Base-by-base conservation (phyloP, 92 coral and sea anemone species). In the Palythoa grandiflora region DNA sequence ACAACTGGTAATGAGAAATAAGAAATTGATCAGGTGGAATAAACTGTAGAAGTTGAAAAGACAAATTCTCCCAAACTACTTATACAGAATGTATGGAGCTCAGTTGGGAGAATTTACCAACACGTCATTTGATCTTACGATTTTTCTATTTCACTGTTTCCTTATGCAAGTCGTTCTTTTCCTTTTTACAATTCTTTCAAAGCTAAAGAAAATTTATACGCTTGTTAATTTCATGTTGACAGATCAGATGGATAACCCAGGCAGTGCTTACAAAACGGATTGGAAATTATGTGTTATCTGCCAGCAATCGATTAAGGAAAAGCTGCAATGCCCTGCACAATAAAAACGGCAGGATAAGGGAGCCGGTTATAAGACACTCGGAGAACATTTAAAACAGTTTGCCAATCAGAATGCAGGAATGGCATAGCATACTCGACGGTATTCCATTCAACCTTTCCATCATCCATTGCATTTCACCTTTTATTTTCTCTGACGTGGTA, bases 311-410 rank as follows among this genome's bases (percentile, higher is more conserved):
- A 83, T 68, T 57, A 83, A 36, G 80, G 87, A 70, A 70, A 70
- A 70, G 37, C 81, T 76, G 47, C 11, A 65, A 80, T 80, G 85
- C 77, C 85, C 85, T 39, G 59, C 89, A 77, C 28, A 85, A 39
- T 77, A 70, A 37, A 85, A 85, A 74, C 59, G 86, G 61, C 68
- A 39, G 61, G 89, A 85, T 54, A 39, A 81, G 76, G 90, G 37
- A 73, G 90, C 90, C 53, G 77, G 90, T 15, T 87, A 59, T 87
- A 59, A 60, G 74, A 73, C 83, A 47, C 52, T 87, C 52, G 77
- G 72, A 76, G 90, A 81, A 51, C 68, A 77, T 59, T 44, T 87
- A 77, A 60, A 87, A 51, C 88, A 87, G 89, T 87, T 87, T 38
- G 87, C 73, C 53, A 48, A 87, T 52, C 55, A 52, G 55, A 52